Evolutionary conservation across 2,113 vertebrate genomes (phyloP).

Genomic region (Lophura nycthemera): DNA sequence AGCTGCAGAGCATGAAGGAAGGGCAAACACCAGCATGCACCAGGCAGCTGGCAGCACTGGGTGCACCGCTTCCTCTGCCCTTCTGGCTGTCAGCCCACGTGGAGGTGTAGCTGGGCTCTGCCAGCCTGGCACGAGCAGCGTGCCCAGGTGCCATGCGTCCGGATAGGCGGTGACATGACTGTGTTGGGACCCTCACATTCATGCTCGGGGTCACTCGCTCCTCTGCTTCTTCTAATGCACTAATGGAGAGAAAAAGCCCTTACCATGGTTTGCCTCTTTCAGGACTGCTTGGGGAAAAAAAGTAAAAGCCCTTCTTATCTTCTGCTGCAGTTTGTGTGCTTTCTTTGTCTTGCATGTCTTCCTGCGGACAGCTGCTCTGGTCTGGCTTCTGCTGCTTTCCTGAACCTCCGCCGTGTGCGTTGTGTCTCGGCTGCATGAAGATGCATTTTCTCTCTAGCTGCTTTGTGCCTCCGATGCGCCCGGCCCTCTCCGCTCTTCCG

Average conservation of each 20-base stretch:
- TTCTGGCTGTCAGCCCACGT: background rate
- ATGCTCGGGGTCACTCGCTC: background rate
- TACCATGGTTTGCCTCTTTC: slow-evolving; percentile 80
- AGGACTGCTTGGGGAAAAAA: slow-evolving; percentile 81
- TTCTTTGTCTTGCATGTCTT: slow-evolving; percentile 79
- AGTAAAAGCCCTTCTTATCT: slow-evolving; percentile 75
- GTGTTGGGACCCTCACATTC: background rate
- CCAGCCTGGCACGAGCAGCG: background rate
- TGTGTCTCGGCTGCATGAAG: slow-evolving; percentile 74
- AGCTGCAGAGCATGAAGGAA: slow-evolving; percentile 47
- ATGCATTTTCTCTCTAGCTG: slow-evolving; percentile 55
- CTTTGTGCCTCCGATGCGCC: slow-evolving; percentile 32
- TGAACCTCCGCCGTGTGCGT: slow-evolving; percentile 35
- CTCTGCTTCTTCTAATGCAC: slow-evolving; percentile 12
- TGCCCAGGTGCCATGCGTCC: background rate
- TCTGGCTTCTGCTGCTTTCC: slow-evolving; percentile 63
- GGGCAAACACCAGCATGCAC: background rate
- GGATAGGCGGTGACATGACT: background rate
- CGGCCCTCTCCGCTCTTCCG: too few species aligned
- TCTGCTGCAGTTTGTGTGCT: slow-evolving; percentile 67
- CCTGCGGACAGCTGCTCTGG: slow-evolving; percentile 58
- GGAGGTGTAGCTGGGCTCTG: background rate
- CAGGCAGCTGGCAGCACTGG: background rate
- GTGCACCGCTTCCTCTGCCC: background rate
- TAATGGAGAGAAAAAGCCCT: slow-evolving; percentile 18